Conservation (phyloP, 2,797 vertebrate genomes). For the Ptychadena robeensis region DNA sequence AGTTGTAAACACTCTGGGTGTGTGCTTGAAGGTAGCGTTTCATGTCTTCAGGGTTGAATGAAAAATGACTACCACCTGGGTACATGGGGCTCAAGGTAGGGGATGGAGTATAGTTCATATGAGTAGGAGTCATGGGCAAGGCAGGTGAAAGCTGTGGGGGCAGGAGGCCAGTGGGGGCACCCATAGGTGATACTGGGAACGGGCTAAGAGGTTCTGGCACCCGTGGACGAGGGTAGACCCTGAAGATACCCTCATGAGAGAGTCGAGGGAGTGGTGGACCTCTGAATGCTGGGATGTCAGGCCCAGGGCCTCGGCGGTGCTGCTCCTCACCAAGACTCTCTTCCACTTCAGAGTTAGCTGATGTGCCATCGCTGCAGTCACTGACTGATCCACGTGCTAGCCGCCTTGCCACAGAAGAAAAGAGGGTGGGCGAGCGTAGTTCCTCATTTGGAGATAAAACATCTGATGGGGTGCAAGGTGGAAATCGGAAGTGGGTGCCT, state of each 20-base stretch:
- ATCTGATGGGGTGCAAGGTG: constrained; percentile 85
- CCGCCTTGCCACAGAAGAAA: constrained; percentile 81
- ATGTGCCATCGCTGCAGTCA: constrained; percentile 90
- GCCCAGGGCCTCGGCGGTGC: constrained; percentile 69
- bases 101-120: constrained; percentile 88
- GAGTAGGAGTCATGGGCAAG: constrained; percentile 87
- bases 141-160: constrained; percentile 86
- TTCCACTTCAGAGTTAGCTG: constrained; percentile 87
- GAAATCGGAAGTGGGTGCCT: constrained; percentile 87
- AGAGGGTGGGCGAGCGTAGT: constrained; percentile 79
- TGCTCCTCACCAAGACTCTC: constrained; percentile 78
- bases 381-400: constrained; percentile 87
- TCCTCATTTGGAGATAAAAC: constrained; percentile 81
- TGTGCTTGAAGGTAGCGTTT: constrained; percentile 93
- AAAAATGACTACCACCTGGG: constrained; percentile 85
- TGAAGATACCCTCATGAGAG: constrained; percentile 82
- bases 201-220: constrained; percentile 85
- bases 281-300: constrained; percentile 57
- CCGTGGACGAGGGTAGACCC: constrained; percentile 76
- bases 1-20: constrained; percentile 91
- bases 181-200: constrained; percentile 86
- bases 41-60: constrained; percentile 94
- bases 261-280: constrained; percentile 75
- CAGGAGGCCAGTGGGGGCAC: constrained; percentile 79
- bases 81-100: constrained; percentile 89